These are phyloP conservation scores for Chelidonichthys spinosus DNA, from an alignment of 2,797 vertebrate species.

Conservation along the genomic window DNA sequence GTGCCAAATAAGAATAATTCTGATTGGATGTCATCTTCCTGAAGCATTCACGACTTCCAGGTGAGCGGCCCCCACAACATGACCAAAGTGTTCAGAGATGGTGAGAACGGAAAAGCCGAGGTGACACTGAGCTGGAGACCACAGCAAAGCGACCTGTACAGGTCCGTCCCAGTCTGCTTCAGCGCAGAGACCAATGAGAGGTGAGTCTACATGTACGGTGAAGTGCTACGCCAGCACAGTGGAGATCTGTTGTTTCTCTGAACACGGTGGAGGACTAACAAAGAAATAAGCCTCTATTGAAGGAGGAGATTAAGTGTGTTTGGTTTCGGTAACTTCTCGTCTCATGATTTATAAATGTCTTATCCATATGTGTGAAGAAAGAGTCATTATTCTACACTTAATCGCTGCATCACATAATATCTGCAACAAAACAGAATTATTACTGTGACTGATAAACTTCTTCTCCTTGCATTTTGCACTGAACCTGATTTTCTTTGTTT, in stretches of 20 bases:
- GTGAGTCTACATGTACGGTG: conserved; percentile 46
- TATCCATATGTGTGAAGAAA: not conserved
- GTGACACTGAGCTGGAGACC: conserved; percentile 76
- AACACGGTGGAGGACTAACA: not conserved
- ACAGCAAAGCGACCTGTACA: conserved; percentile 50
- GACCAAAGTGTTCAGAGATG: conserved; percentile 60
- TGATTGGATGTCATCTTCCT: not conserved
- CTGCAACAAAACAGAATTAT: not conserved
- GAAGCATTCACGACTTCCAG: conserved; percentile 78
- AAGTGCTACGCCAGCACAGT: not conserved
- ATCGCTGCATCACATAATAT: not conserved
- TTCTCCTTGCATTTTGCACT: not conserved
- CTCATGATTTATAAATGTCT: not conserved
- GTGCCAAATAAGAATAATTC: not conserved
- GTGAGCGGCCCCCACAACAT: conserved; percentile 77
- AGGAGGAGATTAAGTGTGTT: not conserved
- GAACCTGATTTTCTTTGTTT: conserved; percentile 20
- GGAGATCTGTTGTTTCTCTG: not conserved
- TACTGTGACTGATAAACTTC: not conserved
- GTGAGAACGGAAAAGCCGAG: conserved; percentile 21
- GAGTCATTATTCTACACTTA: not conserved
- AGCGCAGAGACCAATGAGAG: conserved; percentile 73
- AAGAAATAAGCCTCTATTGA: not conserved
- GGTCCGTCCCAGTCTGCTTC: conserved; percentile 76
- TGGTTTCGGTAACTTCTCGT: not conserved